A percentile compares a stretch with the other conserved stretches of the same genome.
Conservation (phyloP, 2,113 vertebrate species). For the Poicephalus meyeri region DNA sequence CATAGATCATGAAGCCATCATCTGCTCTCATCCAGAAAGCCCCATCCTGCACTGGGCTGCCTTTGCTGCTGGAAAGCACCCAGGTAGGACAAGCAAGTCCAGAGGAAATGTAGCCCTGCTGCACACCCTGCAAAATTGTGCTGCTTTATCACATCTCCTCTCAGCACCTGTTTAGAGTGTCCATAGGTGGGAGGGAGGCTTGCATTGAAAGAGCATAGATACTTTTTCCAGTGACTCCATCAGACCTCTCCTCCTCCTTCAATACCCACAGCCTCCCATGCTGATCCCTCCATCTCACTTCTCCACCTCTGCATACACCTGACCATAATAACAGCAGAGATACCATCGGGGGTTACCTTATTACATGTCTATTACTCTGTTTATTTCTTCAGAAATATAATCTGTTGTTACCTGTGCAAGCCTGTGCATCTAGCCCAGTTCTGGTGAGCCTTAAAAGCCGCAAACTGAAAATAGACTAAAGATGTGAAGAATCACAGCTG, state of each 20-base stretch:
- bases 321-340: conserved; percentile 33
- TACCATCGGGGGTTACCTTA: conserved; percentile 57
- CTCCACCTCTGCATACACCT: background rate
- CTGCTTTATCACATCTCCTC: background rate
- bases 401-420: conserved; percentile 33
- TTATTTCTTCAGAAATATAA: conserved; percentile 57
- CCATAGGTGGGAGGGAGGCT: background rate
- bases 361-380: conserved; percentile 58
- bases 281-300: background rate
- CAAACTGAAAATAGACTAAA: conserved; percentile 52
- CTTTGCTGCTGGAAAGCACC: background rate
- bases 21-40: background rate
- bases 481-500: background rate
- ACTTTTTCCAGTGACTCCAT: background rate
- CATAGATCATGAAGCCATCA: background rate
- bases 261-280: background rate
- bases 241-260: background rate
- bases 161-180: background rate
- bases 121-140: background rate
- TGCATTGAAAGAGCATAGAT: background rate
- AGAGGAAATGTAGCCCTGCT: background rate
- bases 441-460: conserved; percentile 25
- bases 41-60: background rate
- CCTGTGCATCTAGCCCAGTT: background rate
- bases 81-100: background rate